A percentile compares a stretch with the other conserved stretches of the same genome.
Conservation (phyloP, 64 coral and sea anemone species). For the Porites lutea region DNA sequence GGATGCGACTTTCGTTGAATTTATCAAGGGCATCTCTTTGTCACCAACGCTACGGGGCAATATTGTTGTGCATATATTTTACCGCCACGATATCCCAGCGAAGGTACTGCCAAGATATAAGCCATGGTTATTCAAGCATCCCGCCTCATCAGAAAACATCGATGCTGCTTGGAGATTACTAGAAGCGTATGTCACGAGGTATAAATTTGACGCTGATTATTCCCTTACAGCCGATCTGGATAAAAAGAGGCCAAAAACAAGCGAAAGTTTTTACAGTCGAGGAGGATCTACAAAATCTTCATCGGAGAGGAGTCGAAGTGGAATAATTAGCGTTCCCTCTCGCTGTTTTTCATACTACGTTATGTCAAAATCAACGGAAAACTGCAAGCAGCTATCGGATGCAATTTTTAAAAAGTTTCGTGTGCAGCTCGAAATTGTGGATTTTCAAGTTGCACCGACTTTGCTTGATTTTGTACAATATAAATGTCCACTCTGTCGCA, state of each 20-base stretch:
- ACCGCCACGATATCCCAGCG: slow-evolving; percentile 40
- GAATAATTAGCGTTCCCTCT: neutral
- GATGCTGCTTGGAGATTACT: neutral
- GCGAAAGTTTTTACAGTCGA: neutral
- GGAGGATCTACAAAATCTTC: neutral
- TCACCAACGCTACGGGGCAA: slow-evolving; percentile 65
- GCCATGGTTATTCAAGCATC: slow-evolving; percentile 85
- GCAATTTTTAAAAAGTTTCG: neutral
- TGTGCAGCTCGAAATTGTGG: neutral
- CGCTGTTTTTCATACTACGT: slow-evolving; percentile 9
- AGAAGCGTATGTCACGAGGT: slow-evolving; percentile 47
- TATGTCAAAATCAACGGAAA: slow-evolving; percentile 26
- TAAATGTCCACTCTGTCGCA: slow-evolving; percentile 47
- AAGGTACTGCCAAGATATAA: slow-evolving; percentile 65
- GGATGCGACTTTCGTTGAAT: slow-evolving; percentile 35
- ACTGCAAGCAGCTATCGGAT: neutral
- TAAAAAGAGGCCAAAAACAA: neutral
- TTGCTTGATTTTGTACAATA: slow-evolving; percentile 62
- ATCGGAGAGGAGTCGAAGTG: neutral
- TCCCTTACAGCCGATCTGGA: neutral
- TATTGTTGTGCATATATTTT: slow-evolving; percentile 81
- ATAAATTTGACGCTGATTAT: slow-evolving; percentile 35
- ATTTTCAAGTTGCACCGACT: neutral
- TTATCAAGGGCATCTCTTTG: slow-evolving; percentile 73
- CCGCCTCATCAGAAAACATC: slow-evolving; percentile 11